Base-by-base conservation (phyloP, 2,888 invertebrate genomes). In the Crioceris asparagi region DNA sequence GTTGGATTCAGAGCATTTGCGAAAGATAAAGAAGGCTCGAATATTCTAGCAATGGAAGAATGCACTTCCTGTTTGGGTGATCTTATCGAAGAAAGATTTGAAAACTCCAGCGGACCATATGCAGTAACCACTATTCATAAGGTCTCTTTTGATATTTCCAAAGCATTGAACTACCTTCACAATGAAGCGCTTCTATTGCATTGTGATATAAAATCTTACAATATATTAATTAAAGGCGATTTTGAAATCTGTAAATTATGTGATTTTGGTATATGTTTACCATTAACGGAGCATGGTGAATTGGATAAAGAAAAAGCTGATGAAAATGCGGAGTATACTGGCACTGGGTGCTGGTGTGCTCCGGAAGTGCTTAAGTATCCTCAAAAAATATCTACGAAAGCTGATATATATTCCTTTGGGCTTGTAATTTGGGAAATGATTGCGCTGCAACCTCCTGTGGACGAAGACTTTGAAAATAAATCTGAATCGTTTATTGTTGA, bases 141-240 rank as follows among this genome's bases (percentile, higher is more conserved):
- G 64, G 77, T 86, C 40, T 71, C 73, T 3, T 53, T 62, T 29
- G 83, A 85, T 57, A 68, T 84, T 35, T 69, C 76, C 1, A 75
- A 72, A 53, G 88, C 79, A 0, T 59, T 90, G 1, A 72, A 82
- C 54, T 88, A 88, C 63, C 65, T 90, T 2, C 90, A 90, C 57
- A 75, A 74, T 2, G 73, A 71, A 43, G 77, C 75, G 35, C 69
- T 72, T 35, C 65, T 87, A 27, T 61, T 90, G 6, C 90, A 90
- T 43, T 84, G 86, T 17, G 90, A 90, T 59, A 67, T 90, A 25
- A 88, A 90, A 63, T 87, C 87, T 1, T 81, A 75, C 55, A 90
- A 90, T 57, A 66, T 90, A 27, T 68, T 90, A 1, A 69, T 88
- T 1, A 83, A 85, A 45, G 80, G 76, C 8, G 74, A 84, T 55